Evolutionary conservation across 1,140 invertebrate species (phyloP), one percentile per base, ranked within the genome.

Genomic region (Ylistrum balloti): DNA sequence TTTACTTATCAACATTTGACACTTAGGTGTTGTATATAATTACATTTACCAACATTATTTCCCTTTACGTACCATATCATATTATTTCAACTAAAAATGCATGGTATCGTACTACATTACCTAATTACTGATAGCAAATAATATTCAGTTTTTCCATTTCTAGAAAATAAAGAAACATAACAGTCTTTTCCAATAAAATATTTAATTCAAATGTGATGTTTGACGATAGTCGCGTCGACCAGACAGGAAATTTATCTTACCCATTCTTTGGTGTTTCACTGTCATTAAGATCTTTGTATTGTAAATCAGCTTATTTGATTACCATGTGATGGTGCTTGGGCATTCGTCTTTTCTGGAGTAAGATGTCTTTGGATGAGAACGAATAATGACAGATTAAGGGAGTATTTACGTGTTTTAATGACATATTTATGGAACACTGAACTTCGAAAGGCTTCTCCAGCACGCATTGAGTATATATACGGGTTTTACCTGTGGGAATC

Each of bases 401-500:
- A 74, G 56, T 74, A 74, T 74, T 74, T 74, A 74, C 56, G 56
- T 74, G 9, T 1, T 74, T n/a, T n/a, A 74, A 74, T 74, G 56
- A 74, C 56, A 74, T 74, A 9, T 74, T 74, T 74, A 74, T 74
- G 56, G 56, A 74, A 74, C 56, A 74, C 56, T 74, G 56, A 74
- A 28, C 56, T 74, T 74, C 56, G 56, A 74, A 74, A 74, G 56
- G 56, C 56, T 74, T 74, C 56, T 28, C 5, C 22, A 17, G 56
- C 56, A 74, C 56, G 56, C 56, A 74, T 74, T n/a, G 56, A 74
- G 56, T 74, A 74, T n/a, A 74, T 74, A n/a, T 74, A 74, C 56
- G 56, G 22, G 56, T 74, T 74, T 74, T 74, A 74, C 56, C 56
- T 74, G 56, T 74, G 56, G 56, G 56, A 74, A 74, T 74, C n/a